Base-by-base conservation (phyloP, 1,140 invertebrate species). In the Myzus persicae region DNA sequence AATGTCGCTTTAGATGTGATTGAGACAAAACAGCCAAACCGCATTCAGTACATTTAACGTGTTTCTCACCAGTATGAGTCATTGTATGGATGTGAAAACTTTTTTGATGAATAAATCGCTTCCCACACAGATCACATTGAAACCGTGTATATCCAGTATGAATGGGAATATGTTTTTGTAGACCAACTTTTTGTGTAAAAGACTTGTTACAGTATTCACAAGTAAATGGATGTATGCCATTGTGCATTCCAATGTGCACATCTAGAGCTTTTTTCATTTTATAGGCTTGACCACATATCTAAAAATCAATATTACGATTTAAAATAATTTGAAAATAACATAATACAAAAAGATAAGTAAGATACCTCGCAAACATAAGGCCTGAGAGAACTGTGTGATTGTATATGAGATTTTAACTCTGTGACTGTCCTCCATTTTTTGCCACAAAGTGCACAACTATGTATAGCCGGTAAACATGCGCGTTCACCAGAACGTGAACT, bases 191-290 rank as follows among this genome's bases (percentile, higher is more conserved):
- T 93, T 97, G 97, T 3, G 96, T 97, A 94, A 97, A 97, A 93
- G 96, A 96, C 95, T 98, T 98, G n/a, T 96, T 96, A 95, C 97
- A 98, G 94, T 97, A 96, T 92, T 96, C 95, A 95, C 97, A 98
- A 91, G 96, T 96, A 95, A 97, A 98, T 82, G 96, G 96, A 95
- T 96, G 96, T 81, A 97, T 96, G 94, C 96, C 96, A 94, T 96
- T 96, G 94, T 97, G 97, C 95, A 97, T 96, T 20, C 96, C 96
- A 85, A 97, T 95, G 94, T 97, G 97, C 94, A 97, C 96, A 51
- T 93, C 93, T 76, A 94, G 51, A 18, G 94, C 94, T 91, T 94
- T 94, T 93, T 93, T 92, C 94, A 94, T 94, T 93, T 94, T 94
- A 81, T 94, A 94, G 20, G 93, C 96, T 88, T 96, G 96, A 20